Conservation (phyloP, 2,888 invertebrate genomes). For the Leptinotarsa tumamoca region DNA sequence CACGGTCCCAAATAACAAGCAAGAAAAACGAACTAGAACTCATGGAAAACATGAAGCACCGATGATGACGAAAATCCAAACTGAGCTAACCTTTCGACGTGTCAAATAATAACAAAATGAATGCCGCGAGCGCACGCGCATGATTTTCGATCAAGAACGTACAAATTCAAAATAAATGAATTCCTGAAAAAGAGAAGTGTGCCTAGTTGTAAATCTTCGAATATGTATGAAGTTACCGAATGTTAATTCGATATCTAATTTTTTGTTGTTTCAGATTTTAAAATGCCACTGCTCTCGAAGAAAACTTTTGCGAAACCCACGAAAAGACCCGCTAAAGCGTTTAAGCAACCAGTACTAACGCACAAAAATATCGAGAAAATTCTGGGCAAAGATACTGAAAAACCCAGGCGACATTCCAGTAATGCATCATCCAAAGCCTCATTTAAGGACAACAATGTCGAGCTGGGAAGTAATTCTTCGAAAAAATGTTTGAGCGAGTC, state of each 20-base stretch:
- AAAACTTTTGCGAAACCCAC: slow-evolving; percentile 18
- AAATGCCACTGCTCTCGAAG: slow-evolving; percentile 28
- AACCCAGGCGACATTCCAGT: neutral
- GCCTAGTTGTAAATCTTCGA: neutral
- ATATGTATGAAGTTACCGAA: neutral
- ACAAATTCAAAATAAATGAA: neutral
- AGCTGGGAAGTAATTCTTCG: neutral
- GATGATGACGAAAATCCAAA: too few relatives aligned
- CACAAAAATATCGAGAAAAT: slow-evolving; percentile 27
- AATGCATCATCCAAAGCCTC: slow-evolving; percentile 1
- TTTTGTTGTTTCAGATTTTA: neutral
- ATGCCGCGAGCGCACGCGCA: neutral
- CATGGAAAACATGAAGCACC: too few relatives aligned
- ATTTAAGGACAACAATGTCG: neutral
- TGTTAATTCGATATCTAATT: too few relatives aligned
- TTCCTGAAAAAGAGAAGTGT: neutral
- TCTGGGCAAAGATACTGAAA: neutral
- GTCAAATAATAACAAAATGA: neutral
- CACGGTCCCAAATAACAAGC: too few relatives aligned
- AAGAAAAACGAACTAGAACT: too few relatives aligned
- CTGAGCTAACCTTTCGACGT: too few relatives aligned
- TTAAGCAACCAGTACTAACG: slow-evolving; percentile 19
- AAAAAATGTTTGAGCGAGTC: slow-evolving; percentile 7
- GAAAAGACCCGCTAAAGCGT: neutral
- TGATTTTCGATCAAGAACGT: neutral